Percentiles rank a stretch among this genome's conserved stretches.
These are phyloP conservation scores for Acanthopleura granulata DNA, from an alignment of 2,888 invertebrate genomes.

Conservation along the genomic window DNA sequence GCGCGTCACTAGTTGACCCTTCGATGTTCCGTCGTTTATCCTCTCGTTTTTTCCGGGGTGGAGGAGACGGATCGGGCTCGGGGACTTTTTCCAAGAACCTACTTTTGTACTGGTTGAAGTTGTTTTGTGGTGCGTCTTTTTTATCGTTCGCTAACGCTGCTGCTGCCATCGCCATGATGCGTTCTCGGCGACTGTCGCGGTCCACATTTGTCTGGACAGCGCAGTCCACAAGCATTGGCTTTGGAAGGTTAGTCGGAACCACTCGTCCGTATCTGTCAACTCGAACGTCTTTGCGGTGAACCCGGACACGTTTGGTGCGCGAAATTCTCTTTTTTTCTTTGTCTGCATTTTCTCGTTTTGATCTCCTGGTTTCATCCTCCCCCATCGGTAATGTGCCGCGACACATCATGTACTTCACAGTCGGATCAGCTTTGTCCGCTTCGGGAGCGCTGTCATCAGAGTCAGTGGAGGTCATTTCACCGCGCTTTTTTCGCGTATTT, in stretches of 20 bases:
- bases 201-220: conserved; percentile 53
- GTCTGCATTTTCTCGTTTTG: conserved; percentile 39
- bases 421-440: conserved; percentile 46
- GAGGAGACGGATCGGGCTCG: background rate
- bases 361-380: conserved; percentile 43
- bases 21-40: background rate
- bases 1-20: background rate
- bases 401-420: conserved; percentile 55
- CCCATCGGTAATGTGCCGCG: conserved; percentile 63
- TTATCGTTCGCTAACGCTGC: conserved; percentile 1
- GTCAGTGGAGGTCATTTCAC: conserved; percentile 32
- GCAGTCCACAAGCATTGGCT: conserved; percentile 46
- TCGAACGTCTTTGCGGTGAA: conserved; percentile 37
- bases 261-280: conserved; percentile 36
- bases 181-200: conserved; percentile 33
- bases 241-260: conserved; percentile 30
- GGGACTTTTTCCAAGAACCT: background rate
- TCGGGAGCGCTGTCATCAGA: conserved; percentile 60
- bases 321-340: conserved; percentile 46
- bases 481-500: conserved; percentile 5
- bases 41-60: background rate
- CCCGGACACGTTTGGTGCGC: conserved; percentile 51
- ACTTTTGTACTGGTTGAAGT: conserved; percentile 11
- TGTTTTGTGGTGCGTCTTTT: background rate
- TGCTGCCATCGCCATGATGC: conserved; percentile 18